A percentile compares a stretch with the other conserved stretches of the same genome.
Evolutionary conservation across 1,140 invertebrate genomes (phyloP).

Genomic region (Pinna nobilis): DNA sequence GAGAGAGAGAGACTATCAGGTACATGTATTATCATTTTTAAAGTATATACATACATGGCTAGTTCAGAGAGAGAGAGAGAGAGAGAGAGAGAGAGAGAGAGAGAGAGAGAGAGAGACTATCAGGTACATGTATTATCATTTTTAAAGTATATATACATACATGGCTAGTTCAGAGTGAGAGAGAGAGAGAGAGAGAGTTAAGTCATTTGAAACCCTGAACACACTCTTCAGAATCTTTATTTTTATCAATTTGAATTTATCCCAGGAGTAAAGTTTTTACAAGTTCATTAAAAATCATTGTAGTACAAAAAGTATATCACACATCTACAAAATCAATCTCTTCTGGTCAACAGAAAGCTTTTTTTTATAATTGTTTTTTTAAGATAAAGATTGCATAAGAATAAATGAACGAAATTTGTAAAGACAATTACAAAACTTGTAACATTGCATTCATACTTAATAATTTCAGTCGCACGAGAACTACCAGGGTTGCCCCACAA

Average conservation of each 20-base stretch:
- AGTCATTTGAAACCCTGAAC: too few species aligned
- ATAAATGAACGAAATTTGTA: not conserved
- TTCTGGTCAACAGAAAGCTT: too few species aligned
- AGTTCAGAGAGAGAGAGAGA: slow-evolving; percentile 2
- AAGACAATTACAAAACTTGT: not conserved
- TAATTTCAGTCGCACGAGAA: not conserved
- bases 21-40: not conserved
- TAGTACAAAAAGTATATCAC: too few species aligned
- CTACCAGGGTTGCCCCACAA: slow-evolving; percentile 88
- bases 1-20: too few species aligned
- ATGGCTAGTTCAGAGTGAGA: not conserved
- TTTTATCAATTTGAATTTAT: too few species aligned
- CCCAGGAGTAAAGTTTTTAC: too few species aligned
- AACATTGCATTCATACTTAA: not conserved
- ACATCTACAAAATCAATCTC: too few species aligned
- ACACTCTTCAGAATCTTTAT: too few species aligned
- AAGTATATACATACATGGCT: not conserved
- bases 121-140: not conserved
- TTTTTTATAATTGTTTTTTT: too few species aligned
- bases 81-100: slow-evolving; percentile 19
- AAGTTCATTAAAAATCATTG: too few species aligned
- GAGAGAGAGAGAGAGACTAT: slow-evolving; percentile 17
- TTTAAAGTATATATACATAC: not conserved
- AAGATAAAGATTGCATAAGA: not conserved
- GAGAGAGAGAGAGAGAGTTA: not conserved